Evolutionary conservation across 2,888 invertebrate species (phyloP), one percentile per base, ranked within the genome.

Genomic region (Crocallis elinguaria): DNA sequence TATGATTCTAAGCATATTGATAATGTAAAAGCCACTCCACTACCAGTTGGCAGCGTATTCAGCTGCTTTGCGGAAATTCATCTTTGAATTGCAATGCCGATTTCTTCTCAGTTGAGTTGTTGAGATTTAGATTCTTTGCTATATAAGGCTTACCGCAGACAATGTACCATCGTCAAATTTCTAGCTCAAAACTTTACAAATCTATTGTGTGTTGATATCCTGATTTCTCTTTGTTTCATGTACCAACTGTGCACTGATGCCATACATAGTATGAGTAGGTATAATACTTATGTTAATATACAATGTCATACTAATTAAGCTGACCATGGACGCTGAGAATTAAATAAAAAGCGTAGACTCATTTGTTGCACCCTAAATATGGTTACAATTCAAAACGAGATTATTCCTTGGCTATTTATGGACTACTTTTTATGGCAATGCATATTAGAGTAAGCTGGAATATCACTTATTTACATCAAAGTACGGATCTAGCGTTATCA

Each of bases 241-340:
- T 89, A 89, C 62, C 57, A 49, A 59, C 86, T 77, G 75, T 76
- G 67, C 83, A 76, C 75, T 86, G 87, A 85, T 76, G 84, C 77
- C 82, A 82, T 77, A 71, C 70, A 80, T 86, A 88, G 88, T 86
- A 84, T 88, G 79, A 88, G 87, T 87, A 88, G 77, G 86, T 87
- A 88, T 84, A 33, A 21, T 66, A 67, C 17, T 71, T 64, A 64
- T 65, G 65, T 62, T 54, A 43, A 51, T 51, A 29, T 48, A 35
- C 43, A 46, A 46, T 36, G 17, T 36, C 32, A 33, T 46, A 46
- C 37, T 56, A 50, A 46, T 50, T 39, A 64, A 51, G 35, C 32
- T 37, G 36, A 35, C 43, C 43, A 35, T 44, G 49, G 41, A 37
- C 8, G 29, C 23, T 12, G 25, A 46, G 50, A 23, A 43, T 44